Evolutionary conservation across 2,888 invertebrate species (phyloP), one percentile per base, ranked within the genome.

Genomic region (Scaptomyza tumidula): DNA sequence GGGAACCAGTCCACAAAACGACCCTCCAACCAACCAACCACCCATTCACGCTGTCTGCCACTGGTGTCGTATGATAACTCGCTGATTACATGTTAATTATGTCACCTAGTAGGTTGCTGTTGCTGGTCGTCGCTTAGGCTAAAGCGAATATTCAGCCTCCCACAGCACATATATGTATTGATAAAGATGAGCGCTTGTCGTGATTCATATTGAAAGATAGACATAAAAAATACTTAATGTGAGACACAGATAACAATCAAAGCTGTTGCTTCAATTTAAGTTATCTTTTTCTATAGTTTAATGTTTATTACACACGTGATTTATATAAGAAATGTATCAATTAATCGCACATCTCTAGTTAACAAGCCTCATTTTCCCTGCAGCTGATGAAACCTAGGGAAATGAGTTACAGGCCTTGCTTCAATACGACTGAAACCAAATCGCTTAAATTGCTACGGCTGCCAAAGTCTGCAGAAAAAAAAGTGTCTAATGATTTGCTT

Each of bases 31-130:
- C 49, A 55, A 27, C 16, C 35, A 37, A 10, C 39, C n/a, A 33
- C 11, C 29, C 16, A 46, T 45, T 27, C 46, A 68, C 33, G 44
- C 16, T 53, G 56, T 39, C 50, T 68, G 59, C 35, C 50, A 56
- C 66, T 56, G 62, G 71, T 76, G 67, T 71, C 59, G 48, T 16
- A 43, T 75, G 73, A 75, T 65, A 75, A 37, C 59, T 46, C 35
- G 53, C 59, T 64, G 68, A 87, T 79, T 78, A 75, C 67, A 58
- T 69, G 80, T 62, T 74, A 80, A 88, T 88, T 84, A 83, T 86
- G 76, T 83, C 86, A 88, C 66, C 56, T 53, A 14, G 19, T n/a
- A 13, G 35, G 6, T 35, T 24, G 10, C n/a, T 39, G 39, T 10
- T 33, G n/a, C 14, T 39, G 39, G 39, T 14, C 9, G 41, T 52